phyloP scores from a whole-genome alignment of 2,797 vertebrate genomes.

The Poliocrania exsul region DNA sequence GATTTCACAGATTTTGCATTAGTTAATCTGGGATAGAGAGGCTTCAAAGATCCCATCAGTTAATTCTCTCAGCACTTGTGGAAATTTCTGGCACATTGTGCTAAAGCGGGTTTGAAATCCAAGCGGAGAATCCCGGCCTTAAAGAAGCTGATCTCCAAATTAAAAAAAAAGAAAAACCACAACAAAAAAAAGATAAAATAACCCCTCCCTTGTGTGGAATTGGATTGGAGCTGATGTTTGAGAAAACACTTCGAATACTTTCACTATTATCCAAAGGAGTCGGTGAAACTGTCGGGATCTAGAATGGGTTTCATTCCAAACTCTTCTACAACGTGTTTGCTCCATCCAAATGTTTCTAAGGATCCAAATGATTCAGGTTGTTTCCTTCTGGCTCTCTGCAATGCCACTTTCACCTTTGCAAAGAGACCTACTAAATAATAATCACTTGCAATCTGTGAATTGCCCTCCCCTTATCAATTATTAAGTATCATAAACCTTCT shows the following conservation, averaged over 20 bases:
- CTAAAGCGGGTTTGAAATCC: slow-evolving; percentile 79
- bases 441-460: slow-evolving; percentile 66
- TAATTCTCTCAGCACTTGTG: slow-evolving; percentile 75
- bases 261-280: neutral
- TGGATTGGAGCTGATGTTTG: slow-evolving; percentile 5
- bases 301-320: neutral
- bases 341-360: neutral
- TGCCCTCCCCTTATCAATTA: slow-evolving; percentile 78
- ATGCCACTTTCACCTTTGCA: slow-evolving; percentile 77
- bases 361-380: neutral
- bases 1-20: slow-evolving; percentile 80
- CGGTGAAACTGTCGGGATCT: neutral
- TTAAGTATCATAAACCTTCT: slow-evolving; percentile 84
- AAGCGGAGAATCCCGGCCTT: slow-evolving; percentile 63
- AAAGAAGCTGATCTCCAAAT: slow-evolving; percentile 60
- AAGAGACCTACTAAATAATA: slow-evolving; percentile 82
- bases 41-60: slow-evolving; percentile 80
- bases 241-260: slow-evolving; percentile 17
- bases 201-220: slow-evolving; percentile 21
- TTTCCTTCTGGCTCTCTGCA: slow-evolving; percentile 62
- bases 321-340: slow-evolving; percentile 15
- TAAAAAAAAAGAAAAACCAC: neutral
- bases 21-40: slow-evolving; percentile 79
- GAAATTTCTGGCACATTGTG: slow-evolving; percentile 75
- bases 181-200: neutral